These are phyloP conservation scores for Prionace glauca DNA, from an alignment of 2,797 vertebrate genomes.

Conservation along the genomic window DNA sequence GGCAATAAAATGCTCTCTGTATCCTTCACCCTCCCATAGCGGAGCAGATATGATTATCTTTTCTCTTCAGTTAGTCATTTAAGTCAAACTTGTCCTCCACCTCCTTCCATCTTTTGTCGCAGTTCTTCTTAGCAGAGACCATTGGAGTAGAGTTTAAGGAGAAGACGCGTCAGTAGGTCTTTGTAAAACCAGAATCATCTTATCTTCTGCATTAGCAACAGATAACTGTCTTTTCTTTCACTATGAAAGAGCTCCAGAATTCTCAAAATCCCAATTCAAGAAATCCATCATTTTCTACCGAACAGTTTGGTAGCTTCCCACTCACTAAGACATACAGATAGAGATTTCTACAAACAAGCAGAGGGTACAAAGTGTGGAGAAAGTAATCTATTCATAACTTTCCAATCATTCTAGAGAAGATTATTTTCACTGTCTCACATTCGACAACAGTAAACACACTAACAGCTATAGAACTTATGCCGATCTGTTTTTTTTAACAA, in stretches of 20 bases:
- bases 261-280: not conserved
- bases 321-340: not conserved
- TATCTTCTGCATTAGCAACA: not conserved
- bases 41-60: not conserved
- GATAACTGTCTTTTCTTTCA: not conserved
- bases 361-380: not conserved
- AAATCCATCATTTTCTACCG: not conserved
- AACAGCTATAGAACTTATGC: not conserved
- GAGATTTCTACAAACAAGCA: not conserved
- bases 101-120: not conserved
- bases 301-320: not conserved
- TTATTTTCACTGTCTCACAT: not conserved
- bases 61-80: not conserved
- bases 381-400: not conserved
- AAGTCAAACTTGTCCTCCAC: not conserved
- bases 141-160: not conserved
- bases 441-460: not conserved
- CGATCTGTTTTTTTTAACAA: not conserved
- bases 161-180: not conserved
- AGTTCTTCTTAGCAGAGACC: not conserved
- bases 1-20: too few species aligned
- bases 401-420: not conserved
- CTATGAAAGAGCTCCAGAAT: not conserved
- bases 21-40: not conserved
- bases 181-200: not conserved